phyloP scores from a whole-genome alignment of 2,797 vertebrate species.

The Xyrichtys novacula region DNA sequence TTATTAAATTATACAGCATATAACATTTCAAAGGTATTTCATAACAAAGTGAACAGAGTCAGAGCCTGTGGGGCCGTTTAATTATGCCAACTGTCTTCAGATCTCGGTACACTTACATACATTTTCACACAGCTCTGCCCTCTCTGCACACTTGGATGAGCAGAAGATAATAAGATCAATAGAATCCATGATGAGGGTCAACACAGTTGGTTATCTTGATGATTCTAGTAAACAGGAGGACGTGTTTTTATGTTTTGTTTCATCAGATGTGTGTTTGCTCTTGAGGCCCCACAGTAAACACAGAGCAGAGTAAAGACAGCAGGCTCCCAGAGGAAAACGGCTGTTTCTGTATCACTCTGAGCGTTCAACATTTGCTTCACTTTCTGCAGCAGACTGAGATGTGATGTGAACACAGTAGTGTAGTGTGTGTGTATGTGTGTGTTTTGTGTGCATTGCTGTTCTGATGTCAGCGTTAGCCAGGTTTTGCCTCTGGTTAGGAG shows the following conservation, averaged over 20 bases:
- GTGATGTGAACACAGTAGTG: conserved; percentile 3
- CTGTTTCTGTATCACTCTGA: conserved; percentile 12
- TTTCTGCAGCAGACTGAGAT: conserved; percentile 23
- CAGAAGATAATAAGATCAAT: not conserved
- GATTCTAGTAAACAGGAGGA: too few relatives aligned
- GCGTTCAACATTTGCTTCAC: conserved; percentile 17
- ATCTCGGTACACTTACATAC: not conserved
- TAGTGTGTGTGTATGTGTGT: conserved; percentile 4
- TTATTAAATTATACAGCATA: conserved; percentile 1
- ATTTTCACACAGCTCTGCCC: not conserved
- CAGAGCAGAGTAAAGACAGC: conserved; percentile 2
- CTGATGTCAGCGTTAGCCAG: conserved; percentile 65
- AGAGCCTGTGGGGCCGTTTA: not conserved
- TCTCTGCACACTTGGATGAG: conserved; percentile 4
- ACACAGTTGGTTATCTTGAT: not conserved
- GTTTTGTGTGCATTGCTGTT: conserved; percentile 40
- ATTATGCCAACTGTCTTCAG: conserved; percentile 19
- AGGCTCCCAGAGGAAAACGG: conserved; percentile 16
- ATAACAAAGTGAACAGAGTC: not conserved
- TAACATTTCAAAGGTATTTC: conserved; percentile 11
- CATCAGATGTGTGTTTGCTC: conserved; percentile 8
- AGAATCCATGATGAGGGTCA: not conserved
- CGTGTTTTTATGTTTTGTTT: conserved; percentile 20
- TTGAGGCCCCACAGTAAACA: conserved; percentile 15
- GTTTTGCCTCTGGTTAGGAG: conserved; percentile 63